Percentiles rank a stretch among this genome's conserved stretches.
Conservation (phyloP, 1,140 invertebrate species). For the Pinna nobilis region DNA sequence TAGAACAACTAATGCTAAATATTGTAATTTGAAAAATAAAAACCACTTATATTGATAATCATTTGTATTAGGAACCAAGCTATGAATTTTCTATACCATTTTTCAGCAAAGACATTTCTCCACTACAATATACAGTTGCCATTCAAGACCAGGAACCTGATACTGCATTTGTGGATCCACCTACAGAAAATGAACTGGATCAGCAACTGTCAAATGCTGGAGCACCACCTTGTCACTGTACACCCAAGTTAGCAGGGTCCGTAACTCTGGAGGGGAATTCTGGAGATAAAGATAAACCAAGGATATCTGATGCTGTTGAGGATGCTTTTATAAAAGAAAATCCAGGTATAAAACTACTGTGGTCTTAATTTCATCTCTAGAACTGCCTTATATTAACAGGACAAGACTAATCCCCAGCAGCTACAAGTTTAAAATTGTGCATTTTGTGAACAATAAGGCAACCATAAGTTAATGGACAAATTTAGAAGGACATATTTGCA, state of each 20-base stretch:
- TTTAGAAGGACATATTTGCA: too few relatives aligned
- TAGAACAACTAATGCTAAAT: too few relatives aligned
- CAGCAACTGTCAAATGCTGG: conserved; percentile 11
- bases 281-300: conserved; percentile 27
- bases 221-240: conserved; percentile 35
- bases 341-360: conserved; percentile 17
- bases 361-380: too few relatives aligned
- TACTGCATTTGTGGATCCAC: conserved; percentile 28
- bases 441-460: too few relatives aligned
- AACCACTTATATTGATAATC: too few relatives aligned
- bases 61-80: too few relatives aligned
- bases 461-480: too few relatives aligned
- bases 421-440: too few relatives aligned
- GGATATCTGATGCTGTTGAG: conserved; percentile 30
- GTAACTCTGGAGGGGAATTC: conserved; percentile 30
- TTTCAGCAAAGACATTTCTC: conserved; percentile 29
- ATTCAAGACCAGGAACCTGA: conserved; percentile 31
- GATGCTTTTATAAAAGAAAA: conserved; percentile 43
- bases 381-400: too few relatives aligned
- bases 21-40: too few relatives aligned
- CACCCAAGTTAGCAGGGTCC: conserved; percentile 30
- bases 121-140: conserved; percentile 31
- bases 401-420: too few relatives aligned
- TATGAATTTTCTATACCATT: not conserved
- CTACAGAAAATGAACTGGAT: conserved; percentile 6